A percentile compares a stretch with the other conserved stretches of the same genome.
Evolutionary conservation across 2,797 vertebrate genomes (phyloP).

Genomic region (Mormyrops attenuatus): DNA sequence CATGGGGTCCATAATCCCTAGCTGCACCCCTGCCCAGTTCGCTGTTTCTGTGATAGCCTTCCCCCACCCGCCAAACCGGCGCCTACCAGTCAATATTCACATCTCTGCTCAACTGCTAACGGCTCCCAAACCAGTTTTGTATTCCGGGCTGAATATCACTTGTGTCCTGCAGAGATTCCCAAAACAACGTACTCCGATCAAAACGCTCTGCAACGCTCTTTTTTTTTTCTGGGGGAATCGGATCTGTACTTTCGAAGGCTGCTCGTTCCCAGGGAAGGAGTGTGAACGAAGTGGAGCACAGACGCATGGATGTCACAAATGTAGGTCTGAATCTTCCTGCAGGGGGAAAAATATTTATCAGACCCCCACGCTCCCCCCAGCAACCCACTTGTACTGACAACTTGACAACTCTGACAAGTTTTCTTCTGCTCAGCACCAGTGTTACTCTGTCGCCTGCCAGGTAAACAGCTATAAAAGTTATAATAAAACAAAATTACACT

Average conservation of each 20-base stretch:
- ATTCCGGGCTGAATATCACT: not conserved
- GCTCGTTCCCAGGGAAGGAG: not conserved
- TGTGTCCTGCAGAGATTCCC: not conserved
- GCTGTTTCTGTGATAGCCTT: not conserved
- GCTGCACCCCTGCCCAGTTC: not conserved
- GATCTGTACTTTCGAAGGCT: not conserved
- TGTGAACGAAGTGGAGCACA: not conserved
- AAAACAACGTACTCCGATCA: not conserved
- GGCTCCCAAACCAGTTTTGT: too few species aligned
- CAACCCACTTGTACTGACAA: slow-evolving; percentile 5
- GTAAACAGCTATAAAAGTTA: not conserved
- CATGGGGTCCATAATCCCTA: not conserved
- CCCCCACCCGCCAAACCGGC: not conserved
- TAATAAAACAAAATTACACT: not conserved
- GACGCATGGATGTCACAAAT: not conserved
- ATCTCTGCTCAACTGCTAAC: not conserved
- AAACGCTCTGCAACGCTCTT: not conserved
- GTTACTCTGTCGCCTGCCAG: not conserved
- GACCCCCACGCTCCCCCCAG: not conserved
- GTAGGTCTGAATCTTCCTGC: not conserved
- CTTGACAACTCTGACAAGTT: slow-evolving; percentile 1
- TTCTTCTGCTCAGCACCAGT: not conserved
- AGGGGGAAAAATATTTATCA: not conserved
- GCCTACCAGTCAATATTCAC: not conserved
- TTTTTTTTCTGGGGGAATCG: not conserved